Conservation (phyloP, 2,888 invertebrate genomes). For the Drosophila paramelanica region DNA sequence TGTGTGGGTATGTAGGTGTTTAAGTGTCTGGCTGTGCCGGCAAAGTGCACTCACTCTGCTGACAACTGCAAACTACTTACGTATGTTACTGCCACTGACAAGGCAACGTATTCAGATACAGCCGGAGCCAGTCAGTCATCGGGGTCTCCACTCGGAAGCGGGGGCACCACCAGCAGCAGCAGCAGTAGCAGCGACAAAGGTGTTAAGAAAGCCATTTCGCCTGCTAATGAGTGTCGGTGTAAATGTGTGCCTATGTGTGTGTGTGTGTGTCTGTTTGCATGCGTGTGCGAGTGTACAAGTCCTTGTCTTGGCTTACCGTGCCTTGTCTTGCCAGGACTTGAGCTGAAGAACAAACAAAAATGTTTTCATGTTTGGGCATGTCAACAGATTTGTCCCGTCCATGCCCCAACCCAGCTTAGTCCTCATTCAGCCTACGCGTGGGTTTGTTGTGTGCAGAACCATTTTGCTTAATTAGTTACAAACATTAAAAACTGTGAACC, state of each 20-base stretch:
- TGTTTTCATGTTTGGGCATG: slow-evolving; percentile 81
- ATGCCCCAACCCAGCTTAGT: neutral
- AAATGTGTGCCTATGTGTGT: slow-evolving; percentile 20
- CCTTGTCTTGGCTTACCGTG: slow-evolving; percentile 60
- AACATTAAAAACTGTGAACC: slow-evolving; percentile 54
- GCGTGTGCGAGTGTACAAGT: slow-evolving; percentile 47
- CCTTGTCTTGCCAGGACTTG: slow-evolving; percentile 52
- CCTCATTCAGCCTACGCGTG: slow-evolving; percentile 14
- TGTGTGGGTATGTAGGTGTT: slow-evolving; percentile 2
- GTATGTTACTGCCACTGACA: slow-evolving; percentile 75
- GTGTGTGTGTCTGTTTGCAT: slow-evolving; percentile 18
- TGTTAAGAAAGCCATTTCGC: slow-evolving; percentile 79
- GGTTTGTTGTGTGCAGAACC: slow-evolving; percentile 64
- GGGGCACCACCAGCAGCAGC: slow-evolving; percentile 13
- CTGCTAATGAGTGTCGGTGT: slow-evolving; percentile 75
- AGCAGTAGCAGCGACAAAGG: slow-evolving; percentile 66
- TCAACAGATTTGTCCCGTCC: slow-evolving; percentile 72
- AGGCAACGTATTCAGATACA: slow-evolving; percentile 55
- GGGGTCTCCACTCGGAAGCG: slow-evolving; percentile 16
- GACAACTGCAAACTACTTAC: slow-evolving; percentile 79
- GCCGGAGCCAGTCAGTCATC: slow-evolving; percentile 30
- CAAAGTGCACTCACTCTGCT: slow-evolving; percentile 75
- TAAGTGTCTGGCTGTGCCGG: slow-evolving; percentile 28
- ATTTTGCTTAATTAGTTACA: slow-evolving; percentile 81
- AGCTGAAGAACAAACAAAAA: slow-evolving; percentile 80